Conservation (phyloP, 37 sponge, comb jelly and placozoan genomes). For the Theonella swinhoei region DNA sequence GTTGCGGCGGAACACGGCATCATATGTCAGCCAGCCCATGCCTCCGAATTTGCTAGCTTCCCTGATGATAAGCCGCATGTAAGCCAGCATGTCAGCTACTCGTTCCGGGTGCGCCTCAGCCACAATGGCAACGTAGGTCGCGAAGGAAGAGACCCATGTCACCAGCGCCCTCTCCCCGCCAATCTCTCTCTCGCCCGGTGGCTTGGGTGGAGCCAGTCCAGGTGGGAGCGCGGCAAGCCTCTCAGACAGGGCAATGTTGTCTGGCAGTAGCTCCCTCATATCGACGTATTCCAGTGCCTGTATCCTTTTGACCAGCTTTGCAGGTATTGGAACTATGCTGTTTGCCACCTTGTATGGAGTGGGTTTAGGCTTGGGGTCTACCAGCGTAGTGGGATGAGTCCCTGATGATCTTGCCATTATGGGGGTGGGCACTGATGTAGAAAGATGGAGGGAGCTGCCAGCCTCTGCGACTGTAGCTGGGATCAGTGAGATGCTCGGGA, state of each 20-base stretch:
- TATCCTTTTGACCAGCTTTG: neutral
- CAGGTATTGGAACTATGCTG: neutral
- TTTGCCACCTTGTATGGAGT: neutral
- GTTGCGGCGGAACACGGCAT: conserved; percentile 7
- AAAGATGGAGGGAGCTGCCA: neutral
- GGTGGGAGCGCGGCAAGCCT: neutral
- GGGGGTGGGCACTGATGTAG: neutral
- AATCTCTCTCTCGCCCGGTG: neutral
- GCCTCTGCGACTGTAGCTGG: neutral
- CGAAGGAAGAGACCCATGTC: neutral
- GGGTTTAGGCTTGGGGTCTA: neutral
- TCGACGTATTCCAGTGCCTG: neutral
- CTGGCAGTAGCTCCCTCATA: neutral
- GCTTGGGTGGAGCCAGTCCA: neutral
- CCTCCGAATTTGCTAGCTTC: conserved; percentile 9
- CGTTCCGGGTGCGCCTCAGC: neutral
- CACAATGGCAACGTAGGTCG: neutral
- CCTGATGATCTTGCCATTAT: neutral
- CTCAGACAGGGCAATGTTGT: neutral
- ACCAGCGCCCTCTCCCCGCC: neutral
- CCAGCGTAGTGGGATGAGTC: too few species aligned
- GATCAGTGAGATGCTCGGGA: neutral
- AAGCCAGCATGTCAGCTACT: conserved; percentile 5
- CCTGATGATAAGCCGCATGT: conserved; percentile 2
- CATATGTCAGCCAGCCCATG: conserved; percentile 4